Conservation (phyloP, 2,113 vertebrate genomes). For the Neodon shergylaensis region DNA sequence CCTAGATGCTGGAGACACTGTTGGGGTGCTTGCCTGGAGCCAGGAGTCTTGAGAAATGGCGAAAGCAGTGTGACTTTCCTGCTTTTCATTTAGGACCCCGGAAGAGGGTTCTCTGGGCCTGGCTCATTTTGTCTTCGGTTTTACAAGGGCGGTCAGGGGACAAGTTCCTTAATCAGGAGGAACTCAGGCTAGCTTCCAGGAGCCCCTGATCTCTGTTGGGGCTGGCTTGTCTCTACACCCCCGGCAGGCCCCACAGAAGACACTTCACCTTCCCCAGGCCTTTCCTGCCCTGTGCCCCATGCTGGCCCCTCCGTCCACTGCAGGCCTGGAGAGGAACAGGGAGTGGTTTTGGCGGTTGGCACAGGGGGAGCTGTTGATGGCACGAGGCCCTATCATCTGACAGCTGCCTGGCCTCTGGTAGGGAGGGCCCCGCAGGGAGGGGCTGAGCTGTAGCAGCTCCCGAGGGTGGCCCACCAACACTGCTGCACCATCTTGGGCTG, state of each 20-base stretch:
- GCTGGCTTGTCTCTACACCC: neutral
- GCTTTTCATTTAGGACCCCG: neutral
- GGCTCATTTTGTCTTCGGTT: neutral
- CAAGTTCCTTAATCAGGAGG: neutral
- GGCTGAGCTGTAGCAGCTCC: slow-evolving; percentile 28
- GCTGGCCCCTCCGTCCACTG: neutral
- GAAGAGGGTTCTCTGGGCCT: neutral
- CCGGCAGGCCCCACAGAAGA: neutral
- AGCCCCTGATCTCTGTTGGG: neutral
- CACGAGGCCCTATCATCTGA: slow-evolving; percentile 85
- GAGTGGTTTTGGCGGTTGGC: slow-evolving; percentile 81
- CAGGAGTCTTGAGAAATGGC: neutral
- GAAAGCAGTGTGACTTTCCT: neutral
- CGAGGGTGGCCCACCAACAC: neutral
- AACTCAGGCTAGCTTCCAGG: neutral
- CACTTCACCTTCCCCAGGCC: neutral
- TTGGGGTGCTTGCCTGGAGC: neutral
- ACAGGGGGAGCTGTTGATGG: slow-evolving; percentile 77
- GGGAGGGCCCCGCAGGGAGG: slow-evolving; percentile 69
- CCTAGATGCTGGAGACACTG: neutral
- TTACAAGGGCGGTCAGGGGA: neutral
- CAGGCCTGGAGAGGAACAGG: slow-evolving; percentile 73
- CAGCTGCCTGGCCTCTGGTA: slow-evolving; percentile 80
- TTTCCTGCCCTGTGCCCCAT: neutral
- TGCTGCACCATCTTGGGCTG: neutral